Evolutionary conservation across 2,797 vertebrate genomes (phyloP), one percentile per base, ranked within the genome.

Genomic region (Tamandua tetradactyla): DNA sequence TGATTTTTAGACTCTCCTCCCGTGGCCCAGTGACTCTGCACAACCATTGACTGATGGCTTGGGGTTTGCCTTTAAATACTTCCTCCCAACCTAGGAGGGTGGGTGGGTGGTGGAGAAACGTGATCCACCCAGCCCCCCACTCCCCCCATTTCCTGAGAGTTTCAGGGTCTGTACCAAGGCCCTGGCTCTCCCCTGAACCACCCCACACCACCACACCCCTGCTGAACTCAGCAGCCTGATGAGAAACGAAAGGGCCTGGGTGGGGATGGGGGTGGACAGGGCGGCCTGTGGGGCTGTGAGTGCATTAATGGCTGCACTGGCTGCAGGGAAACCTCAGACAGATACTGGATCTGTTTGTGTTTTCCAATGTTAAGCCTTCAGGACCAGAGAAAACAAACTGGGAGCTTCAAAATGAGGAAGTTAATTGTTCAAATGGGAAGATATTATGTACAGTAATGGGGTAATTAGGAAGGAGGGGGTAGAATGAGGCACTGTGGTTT

Each of bases 371-470:
- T 86, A 94, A 64, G 88, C 83, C 79, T 89, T 96, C 61, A 89
- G 85, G 91, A 95, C 69, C 61, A 95, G 95, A 86, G 62, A 92
- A 93, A 95, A 89, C 74, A 90, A 89, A 90, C 84, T 8, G 74
- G 84, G 82, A 97, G 30, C 40, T 92, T 95, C 68, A 96, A 93
- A 80, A 95, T 7, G 81, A 83, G 47, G 20, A 96, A 32, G 83
- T 96, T 98, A 97, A 96, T 97, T 97, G 93, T 71, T 82, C 25
- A 0, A 37, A 74, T 95, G 72, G 79, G 95, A 95, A 76, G 92
- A 61, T 74, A 94, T 66, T 66, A 83, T 96, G 97, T 96, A 96
- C 94, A 92, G 78, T 94, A 95, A 93, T 37, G 94, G 91, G 88
- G 80, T 23, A 92, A 97, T 97, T 96, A 96, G 69, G 55, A 84